Base-by-base conservation (phyloP, 1,140 invertebrate genomes). In the Vanessa atalanta region DNA sequence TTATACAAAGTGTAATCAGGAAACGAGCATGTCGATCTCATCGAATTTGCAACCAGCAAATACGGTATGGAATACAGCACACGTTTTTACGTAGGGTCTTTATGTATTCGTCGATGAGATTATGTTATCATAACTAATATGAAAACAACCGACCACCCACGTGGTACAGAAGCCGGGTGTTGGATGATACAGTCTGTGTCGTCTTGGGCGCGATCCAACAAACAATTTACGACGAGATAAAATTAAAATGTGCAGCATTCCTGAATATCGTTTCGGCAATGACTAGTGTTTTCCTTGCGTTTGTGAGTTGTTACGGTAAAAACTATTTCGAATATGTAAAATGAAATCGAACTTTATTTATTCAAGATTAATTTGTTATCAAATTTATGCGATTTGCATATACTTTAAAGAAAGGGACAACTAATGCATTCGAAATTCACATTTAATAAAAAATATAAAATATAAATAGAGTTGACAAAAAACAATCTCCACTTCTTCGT, bases 211-310 rank as follows among this genome's bases (percentile, higher is more conserved):
- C 57, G 68, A 60, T 89, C 88, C 89, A 89, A 84, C 74, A 72
- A 72, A 82, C 79, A 75, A 85, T 88, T 86, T 87, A 89, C 87
- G 82, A 84, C 73, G 75, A 79, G 79, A 85, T 87, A 89, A 86
- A 89, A 85, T 85, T 89, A 89, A 87, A 88, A 88, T 85, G 78
- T 88, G 83, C 84, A 88, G 72, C 80, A 84, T 86, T 83, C 82
- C 76, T 75, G 72, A 84, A 82, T 76, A 79, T 73, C 80, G 75
- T 81, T 78, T 83, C 87, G 79, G 80, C 84, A 80, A 79, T 81
- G 78, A 83, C 79, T 77, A 76, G 73, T 80, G 16, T 78, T 84
- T 74, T 77, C 70, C 70, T 75, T 76, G 51, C 77, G 70, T 51
- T 71, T 72, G 70, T 63, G 57, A 64, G 64, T 65, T 69, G 75